Conservation (phyloP, 92 coral and sea anemone species). For the Phenganax stokvisi region DNA sequence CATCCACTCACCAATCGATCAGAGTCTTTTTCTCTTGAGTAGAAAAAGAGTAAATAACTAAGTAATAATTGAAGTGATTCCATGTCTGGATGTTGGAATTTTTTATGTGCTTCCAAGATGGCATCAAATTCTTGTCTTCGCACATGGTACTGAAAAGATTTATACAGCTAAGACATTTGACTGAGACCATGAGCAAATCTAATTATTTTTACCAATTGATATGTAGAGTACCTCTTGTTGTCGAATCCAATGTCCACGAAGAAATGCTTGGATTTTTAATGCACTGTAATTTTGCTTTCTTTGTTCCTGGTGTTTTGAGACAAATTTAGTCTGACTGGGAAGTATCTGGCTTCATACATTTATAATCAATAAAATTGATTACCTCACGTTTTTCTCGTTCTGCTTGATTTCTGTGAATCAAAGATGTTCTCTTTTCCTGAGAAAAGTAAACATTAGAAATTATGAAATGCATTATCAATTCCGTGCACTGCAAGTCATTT, state of each 20-base stretch:
- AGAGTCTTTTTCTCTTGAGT: slow-evolving; percentile 54
- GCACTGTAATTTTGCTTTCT: slow-evolving; percentile 61
- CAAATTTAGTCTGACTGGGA: background rate
- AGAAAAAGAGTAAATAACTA: slow-evolving; percentile 69
- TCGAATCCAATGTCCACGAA: slow-evolving; percentile 68
- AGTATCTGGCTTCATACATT: background rate
- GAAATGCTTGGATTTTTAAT: slow-evolving; percentile 70
- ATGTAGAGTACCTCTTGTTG: slow-evolving; percentile 57
- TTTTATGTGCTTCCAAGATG: slow-evolving; percentile 38
- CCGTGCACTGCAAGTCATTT: no score
- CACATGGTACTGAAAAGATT: slow-evolving; percentile 51
- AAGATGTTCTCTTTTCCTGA: slow-evolving; percentile 75
- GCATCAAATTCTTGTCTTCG: slow-evolving; percentile 63
- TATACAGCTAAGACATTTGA: background rate
- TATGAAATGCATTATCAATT: background rate
- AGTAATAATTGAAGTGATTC: slow-evolving; percentile 40
- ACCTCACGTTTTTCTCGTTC: slow-evolving; percentile 92
- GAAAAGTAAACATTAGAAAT: background rate
- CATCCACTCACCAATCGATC: slow-evolving; percentile 49
- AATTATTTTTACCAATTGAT: no score
- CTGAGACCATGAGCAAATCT: background rate
- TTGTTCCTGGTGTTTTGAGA: slow-evolving; percentile 41
- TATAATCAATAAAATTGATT: background rate
- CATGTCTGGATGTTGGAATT: slow-evolving; percentile 22
- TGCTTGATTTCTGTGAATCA: slow-evolving; percentile 81